Conservation (phyloP, 2,888 invertebrate genomes). For the Acleris holmiana region DNA sequence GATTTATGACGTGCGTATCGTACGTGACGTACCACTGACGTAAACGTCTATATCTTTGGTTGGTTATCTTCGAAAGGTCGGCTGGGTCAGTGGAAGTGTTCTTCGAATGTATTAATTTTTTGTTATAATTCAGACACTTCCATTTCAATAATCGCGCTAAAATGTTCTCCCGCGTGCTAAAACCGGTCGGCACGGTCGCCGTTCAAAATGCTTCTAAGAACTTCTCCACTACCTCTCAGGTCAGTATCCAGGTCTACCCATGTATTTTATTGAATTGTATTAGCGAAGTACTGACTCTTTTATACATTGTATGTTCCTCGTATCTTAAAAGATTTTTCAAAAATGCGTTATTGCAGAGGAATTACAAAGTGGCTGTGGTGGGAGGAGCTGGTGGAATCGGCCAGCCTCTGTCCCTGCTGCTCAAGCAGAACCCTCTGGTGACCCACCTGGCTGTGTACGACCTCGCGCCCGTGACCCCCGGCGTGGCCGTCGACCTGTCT, state of each 20-base stretch:
- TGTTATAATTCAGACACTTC: constrained; percentile 36
- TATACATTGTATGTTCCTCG: background rate
- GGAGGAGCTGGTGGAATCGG: constrained; percentile 99
- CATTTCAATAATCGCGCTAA: constrained; percentile 47
- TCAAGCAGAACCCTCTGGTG: constrained; percentile 95
- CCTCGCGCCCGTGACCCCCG: constrained; percentile 93
- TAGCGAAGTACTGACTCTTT: background rate
- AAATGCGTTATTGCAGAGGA: constrained; percentile 81
- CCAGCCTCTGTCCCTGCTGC: constrained; percentile 95
- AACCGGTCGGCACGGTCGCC: constrained; percentile 76
- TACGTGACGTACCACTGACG: constrained; percentile 19
- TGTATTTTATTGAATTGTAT: background rate
- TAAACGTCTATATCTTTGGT: constrained; percentile 31
- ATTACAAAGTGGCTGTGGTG: constrained; percentile 97
- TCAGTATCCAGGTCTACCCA: constrained; percentile 48
- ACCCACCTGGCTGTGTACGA: constrained; percentile 95
- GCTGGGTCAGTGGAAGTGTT: constrained; percentile 59
- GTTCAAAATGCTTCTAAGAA: constrained; percentile 84
- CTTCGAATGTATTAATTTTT: constrained; percentile 38
- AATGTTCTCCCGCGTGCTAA: constrained; percentile 87
- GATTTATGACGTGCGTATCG: constrained; percentile 13
- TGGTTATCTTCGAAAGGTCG: constrained; percentile 64
- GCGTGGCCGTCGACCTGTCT: constrained; percentile 98
- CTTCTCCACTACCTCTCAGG: constrained; percentile 85
- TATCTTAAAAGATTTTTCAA: background rate